Conservation (phyloP, 1,140 invertebrate genomes). For the Hypothenemus hampei region DNA sequence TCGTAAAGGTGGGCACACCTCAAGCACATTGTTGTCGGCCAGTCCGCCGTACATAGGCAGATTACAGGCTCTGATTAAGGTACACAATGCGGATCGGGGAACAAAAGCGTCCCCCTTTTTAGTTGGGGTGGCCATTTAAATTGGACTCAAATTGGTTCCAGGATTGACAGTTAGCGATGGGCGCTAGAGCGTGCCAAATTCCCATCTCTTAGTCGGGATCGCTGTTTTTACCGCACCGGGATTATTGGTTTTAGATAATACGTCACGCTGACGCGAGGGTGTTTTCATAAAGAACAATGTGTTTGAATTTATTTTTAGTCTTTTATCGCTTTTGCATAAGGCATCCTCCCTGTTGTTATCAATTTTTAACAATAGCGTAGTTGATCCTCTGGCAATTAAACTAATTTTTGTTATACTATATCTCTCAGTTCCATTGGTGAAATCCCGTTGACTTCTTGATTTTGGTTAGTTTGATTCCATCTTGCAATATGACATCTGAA, state of each 20-base stretch:
- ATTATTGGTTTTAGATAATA: conserved; percentile 31
- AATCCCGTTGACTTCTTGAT: not conserved
- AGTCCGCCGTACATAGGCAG: conserved; percentile 36
- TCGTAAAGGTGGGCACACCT: conserved; percentile 34
- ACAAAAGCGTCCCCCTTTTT: conserved; percentile 27
- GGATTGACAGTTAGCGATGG: conserved; percentile 35
- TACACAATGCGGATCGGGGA: conserved; percentile 31
- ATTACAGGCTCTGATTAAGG: conserved; percentile 37
- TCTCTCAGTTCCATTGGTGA: too few relatives aligned
- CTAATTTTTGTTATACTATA: too few relatives aligned
- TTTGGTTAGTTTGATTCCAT: conserved; percentile 18
- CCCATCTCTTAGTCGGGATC: conserved; percentile 21
- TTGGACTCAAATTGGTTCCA: conserved; percentile 33
- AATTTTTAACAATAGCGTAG: too few relatives aligned
- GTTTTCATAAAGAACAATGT: conserved; percentile 26
- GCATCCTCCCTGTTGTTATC: too few relatives aligned
- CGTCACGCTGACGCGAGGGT: conserved; percentile 20
- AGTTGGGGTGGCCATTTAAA: conserved; percentile 31
- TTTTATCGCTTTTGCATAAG: conserved; percentile 8
- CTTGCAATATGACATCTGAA: conserved; percentile 20
- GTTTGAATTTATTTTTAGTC: conserved; percentile 8
- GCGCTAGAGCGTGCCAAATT: conserved; percentile 30
- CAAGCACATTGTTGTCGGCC: conserved; percentile 35
- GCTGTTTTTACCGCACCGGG: conserved; percentile 28
- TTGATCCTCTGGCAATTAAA: too few relatives aligned